These are phyloP conservation scores for Noturus placidus DNA, from an alignment of 2,113 vertebrate species.

Conservation along the genomic window DNA sequence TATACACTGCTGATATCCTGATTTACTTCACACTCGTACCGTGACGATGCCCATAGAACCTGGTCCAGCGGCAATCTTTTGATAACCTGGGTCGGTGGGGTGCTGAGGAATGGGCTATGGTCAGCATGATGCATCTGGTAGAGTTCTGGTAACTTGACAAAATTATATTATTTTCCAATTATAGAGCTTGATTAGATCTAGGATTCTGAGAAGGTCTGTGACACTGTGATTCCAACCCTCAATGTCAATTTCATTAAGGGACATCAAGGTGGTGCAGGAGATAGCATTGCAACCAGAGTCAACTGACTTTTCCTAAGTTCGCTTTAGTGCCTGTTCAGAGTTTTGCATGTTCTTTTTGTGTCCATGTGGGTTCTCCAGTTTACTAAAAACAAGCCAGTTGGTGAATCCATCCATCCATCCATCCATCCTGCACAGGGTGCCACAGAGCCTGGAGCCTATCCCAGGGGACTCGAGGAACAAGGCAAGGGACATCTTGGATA, in stretches of 20 bases:
- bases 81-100: neutral
- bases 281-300: neutral
- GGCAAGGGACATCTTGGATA: no score
- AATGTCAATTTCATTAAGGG: neutral
- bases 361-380: neutral
- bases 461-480: no score
- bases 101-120: no score
- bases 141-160: neutral
- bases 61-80: neutral
- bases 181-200: neutral
- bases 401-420: neutral
- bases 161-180: neutral
- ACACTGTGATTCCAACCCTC: neutral
- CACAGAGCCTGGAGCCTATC: no score
- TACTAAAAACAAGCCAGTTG: neutral
- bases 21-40: neutral
- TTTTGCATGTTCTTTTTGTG: neutral
- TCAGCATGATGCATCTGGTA: neutral
- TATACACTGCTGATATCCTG: neutral
- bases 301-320: neutral
- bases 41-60: neutral
- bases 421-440: no score
- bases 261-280: neutral
- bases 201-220: neutral
- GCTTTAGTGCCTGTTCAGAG: neutral